Evolutionary conservation across 2,797 vertebrate species (phyloP), one percentile per base, ranked within the genome.

Genomic region (Platalea minor): DNA sequence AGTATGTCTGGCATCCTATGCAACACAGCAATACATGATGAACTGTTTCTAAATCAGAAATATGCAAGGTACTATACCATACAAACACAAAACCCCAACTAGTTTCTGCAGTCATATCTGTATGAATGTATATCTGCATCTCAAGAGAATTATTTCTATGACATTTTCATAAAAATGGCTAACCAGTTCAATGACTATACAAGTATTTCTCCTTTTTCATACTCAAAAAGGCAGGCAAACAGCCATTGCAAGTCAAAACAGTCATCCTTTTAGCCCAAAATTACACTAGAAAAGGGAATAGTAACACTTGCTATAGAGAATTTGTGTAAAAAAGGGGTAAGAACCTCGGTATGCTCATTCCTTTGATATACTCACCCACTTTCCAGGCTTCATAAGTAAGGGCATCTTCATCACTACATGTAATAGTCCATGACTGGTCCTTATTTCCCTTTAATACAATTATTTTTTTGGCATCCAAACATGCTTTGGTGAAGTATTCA

Each of bases 31-130:
- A 48, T 26, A 65, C 4, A 26, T 10, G 21, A 65, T 43, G 33
- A 87, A 73, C 48, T 63, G 10, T 67, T 85, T 81, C n/a, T 74
- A 77, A 78, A 70, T 46, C 17, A 39, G 59, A 90, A 84, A 79
- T 59, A 63, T 41, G 3, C 37, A 43, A 64, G 23, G 4, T 76
- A 33, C 7, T 23, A 19, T 33, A 37, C 26, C 13, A 64, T 9
- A 39, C 3, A 67, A 76, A 18, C 18, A 73, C 13, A 88, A 89
- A 78, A 7, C 1, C 7, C 45, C 64, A 37, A 13, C 10, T 51
- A 41, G 11, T 39, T 92, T 79, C 61, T 92, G 29, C 10, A 11
- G 41, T 54, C 4, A 10, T 37, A 41, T 15, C 16, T 43, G 8
- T 48, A 57, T 28, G 37, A 68, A 64, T 28, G 3, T 13, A 16